Evolutionary conservation across 2,113 vertebrate genomes (phyloP), one percentile per base, ranked within the genome.

Genomic region (Xerus inauris): DNA sequence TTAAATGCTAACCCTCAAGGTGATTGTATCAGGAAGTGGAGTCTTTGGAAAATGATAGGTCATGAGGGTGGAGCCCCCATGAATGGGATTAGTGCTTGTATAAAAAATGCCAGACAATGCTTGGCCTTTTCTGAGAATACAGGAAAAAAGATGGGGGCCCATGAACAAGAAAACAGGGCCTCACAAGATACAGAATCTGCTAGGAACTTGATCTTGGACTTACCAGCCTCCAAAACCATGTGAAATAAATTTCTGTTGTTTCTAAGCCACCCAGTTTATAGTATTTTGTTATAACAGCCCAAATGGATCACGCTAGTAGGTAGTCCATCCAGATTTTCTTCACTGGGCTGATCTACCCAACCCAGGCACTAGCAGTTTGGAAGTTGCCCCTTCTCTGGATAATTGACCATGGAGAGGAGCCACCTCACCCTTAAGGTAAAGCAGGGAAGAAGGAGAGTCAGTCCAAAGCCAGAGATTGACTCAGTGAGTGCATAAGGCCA

Each of bases 381-480:
- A 64, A 80, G 4, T 51, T 40, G 8, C 5, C 30, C 5, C 19
- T 64, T 77, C 40, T 75, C 20, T 64, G n/a, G 45, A 76, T 57
- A 81, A 90, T 79, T 30, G 47, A 14, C 24, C 14, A 38, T 16
- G 3, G 69, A 4, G 6, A 93, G 49, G 20, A 83, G 62, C 6
- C 51, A n/a, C 22, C 8, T 67, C 8, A 51, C 38, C 47, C 64
- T 51, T 14, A 24, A 89, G 40, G 7, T 22, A 4, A 84, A 62
- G n/a, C 8, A 5, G 14, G 8, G 7, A 49, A 4, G 1, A 20
- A 20, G 22, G 3, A 4, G 9, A 47, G 26, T 5, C 13, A 26
- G 8, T 12, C 35, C 67, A 88, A 91, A 67, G 30, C 59, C 3
- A 28, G 30, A 59, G 3, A 28, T 3, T 3, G 2, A 69, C 9